Base-by-base conservation (phyloP, 2,797 vertebrate species). In the Eulemur coronatus region DNA sequence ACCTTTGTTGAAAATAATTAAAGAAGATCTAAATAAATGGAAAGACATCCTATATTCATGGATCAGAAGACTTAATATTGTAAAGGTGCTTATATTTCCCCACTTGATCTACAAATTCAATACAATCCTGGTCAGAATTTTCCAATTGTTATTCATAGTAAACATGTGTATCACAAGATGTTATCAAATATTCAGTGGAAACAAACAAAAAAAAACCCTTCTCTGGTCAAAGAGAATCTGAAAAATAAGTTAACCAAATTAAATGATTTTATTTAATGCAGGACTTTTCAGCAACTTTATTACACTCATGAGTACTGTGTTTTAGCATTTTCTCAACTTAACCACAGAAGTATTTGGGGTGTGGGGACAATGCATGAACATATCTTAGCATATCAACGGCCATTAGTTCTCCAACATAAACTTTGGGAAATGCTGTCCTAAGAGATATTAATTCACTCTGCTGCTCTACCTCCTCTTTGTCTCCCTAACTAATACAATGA, bases 211-310 rank as follows among this genome's bases (percentile, higher is more conserved):
- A 55, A 67, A 59, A 48, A 81, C 2, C 7, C 1, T 61, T 67
- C 35, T 41, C 2, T 80, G 4, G 26, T 69, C 65, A 88, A 94
- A 85, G 20, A 95, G 22, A 90, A 38, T 94, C 87, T 61, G 46
- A 79, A 96, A 92, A 89, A 28, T 88, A 88, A 48, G 30, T 55
- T n/a, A 81, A 55, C 15, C 7, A 76, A 92, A 52, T 79, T 59
- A 85, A 91, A 79, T 48, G 59, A 43, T 38, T 92, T 79, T 52
- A 52, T 46, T 92, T 89, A 92, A 90, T 86, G 41, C 48, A 82
- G 43, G 48, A 65, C 22, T 90, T 57, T 43, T 87, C 20, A 65
- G n/a, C 55, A 82, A 78, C 38, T 72, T 78, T 84, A 73, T 69
- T 48, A 89, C 7, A 2, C n/a, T 80, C 30, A 43, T 55, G 22